Conservation (phyloP, 2,113 vertebrate genomes). For the Nanorana parkeri region DNA sequence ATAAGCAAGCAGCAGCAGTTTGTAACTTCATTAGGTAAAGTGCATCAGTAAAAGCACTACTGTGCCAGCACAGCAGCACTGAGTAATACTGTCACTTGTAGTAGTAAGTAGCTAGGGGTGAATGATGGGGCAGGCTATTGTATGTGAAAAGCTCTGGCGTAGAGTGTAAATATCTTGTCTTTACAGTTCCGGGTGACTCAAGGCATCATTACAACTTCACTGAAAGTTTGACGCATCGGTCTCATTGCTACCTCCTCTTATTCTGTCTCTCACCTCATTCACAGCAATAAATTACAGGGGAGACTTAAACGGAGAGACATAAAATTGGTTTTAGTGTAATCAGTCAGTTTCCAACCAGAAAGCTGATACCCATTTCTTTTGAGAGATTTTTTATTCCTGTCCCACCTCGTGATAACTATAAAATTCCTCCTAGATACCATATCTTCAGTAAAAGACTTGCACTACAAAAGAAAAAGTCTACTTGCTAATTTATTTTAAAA, state of each 20-base stretch:
- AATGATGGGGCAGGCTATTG: not conserved
- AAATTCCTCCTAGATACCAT: too few relatives aligned
- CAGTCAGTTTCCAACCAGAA: not conserved
- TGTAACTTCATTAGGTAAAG: too few relatives aligned
- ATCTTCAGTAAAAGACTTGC: too few relatives aligned
- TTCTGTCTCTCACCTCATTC: conserved; percentile 7
- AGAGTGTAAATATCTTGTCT: not conserved
- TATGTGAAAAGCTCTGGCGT: not conserved
- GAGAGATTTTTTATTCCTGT: not conserved
- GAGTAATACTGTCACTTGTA: too few relatives aligned
- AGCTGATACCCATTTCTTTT: not conserved
- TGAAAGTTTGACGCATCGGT: not conserved
- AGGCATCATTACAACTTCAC: conserved; percentile 4
- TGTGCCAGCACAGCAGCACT: too few relatives aligned
- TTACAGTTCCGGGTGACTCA: conserved; percentile 10
- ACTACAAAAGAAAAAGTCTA: too few relatives aligned
- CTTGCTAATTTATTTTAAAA: too few relatives aligned
- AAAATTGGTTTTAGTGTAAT: not conserved
- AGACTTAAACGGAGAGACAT: not conserved
- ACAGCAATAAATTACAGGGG: not conserved
- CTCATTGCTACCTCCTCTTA: not conserved
- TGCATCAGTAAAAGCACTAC: too few relatives aligned
- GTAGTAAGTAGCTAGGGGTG: not conserved
- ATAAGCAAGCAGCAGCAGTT: too few relatives aligned
- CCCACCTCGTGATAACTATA: too few relatives aligned